Evolutionary conservation across 2,797 vertebrate genomes (phyloP).

Genomic region (Leucoraja ocellata): DNA sequence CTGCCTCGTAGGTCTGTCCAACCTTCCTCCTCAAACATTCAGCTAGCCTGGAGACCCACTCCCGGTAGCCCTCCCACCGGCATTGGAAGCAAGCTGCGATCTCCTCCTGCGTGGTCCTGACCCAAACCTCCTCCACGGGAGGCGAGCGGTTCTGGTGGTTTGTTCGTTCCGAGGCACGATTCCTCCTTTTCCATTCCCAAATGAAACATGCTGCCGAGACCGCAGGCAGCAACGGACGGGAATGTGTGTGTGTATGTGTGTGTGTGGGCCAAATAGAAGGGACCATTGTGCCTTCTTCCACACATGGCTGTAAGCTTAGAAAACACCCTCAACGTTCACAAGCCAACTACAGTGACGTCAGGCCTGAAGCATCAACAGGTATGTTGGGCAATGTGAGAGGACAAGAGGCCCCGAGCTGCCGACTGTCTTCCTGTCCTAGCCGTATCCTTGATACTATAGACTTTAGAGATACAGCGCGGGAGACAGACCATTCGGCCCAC

Average conservation of each 20-base stretch:
- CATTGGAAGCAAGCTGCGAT: neutral
- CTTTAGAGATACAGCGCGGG: too few species aligned
- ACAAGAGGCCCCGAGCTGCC: neutral
- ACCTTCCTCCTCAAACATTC: neutral
- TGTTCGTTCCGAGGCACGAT: too few species aligned
- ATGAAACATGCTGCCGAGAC: neutral
- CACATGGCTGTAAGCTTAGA: neutral
- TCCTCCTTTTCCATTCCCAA: neutral
- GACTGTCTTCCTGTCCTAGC: neutral
- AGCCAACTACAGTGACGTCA: neutral
- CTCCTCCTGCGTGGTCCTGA: too few species aligned
- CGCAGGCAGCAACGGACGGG: neutral
- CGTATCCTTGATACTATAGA: too few species aligned
- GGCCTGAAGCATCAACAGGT: neutral
- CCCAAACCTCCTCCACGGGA: neutral
- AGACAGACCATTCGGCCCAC: too few species aligned
- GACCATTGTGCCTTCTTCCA: slow-evolving; percentile 13
- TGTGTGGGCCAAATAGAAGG: slow-evolving; percentile 9
- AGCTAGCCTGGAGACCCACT: too few species aligned
- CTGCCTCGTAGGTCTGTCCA: neutral
- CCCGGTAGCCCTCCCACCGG: neutral
- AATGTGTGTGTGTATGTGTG: neutral
- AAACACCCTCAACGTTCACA: neutral
- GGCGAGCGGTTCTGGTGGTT: neutral
- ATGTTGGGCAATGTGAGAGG: neutral